Evolutionary conservation across 1,140 invertebrate genomes (phyloP), one percentile per base, ranked within the genome.

Genomic region (Copidosoma floridanum): DNA sequence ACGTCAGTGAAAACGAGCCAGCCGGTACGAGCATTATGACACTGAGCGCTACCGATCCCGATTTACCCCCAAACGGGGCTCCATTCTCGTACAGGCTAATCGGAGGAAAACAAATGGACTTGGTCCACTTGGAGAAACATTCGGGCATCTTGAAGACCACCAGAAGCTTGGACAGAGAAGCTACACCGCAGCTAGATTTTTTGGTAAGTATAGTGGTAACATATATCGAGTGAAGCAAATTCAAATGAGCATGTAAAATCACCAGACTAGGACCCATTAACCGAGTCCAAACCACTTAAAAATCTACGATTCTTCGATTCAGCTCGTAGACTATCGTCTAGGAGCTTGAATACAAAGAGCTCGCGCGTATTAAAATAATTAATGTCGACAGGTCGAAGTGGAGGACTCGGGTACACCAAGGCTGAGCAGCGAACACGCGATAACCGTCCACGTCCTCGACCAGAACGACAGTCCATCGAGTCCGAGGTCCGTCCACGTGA

Each of bases 401-500:
- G 88, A 90, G 77, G 95, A 98, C 73, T 93, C 88, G 65, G 95
- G 95, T 1, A 84, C 82, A 18, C 94, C 94, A 0, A 85, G 85
- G 65, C 89, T 93, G 86, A 87, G 83, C 67, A 90, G 89, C 8
- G 87, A 90, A 66, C 90, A 91, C 69, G 82, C 83, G 11, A 82
- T 95, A 16, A 85, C 83, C 10, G 87, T 98, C 21, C 84, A 87
- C 38, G 86, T 98, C 3, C 73, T 89, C 5, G 95, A 98, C 78
- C 88, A 93, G 74, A 97, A 98, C 77, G 95, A 97, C 71, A 94
- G 89, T 71, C 93, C 94, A 5, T 95, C 94, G 0, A 87, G 86
- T 14, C 83, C 93, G 8, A 84, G 95, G 65, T 90, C 89, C 18
- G 89, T 92, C 1, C 89, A 91, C 65, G 84, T 97, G 20, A 78